Percentiles rank a stretch among this genome's conserved stretches.
Conservation (phyloP, 1,140 invertebrate species). For the Drosophila novamexicana region DNA sequence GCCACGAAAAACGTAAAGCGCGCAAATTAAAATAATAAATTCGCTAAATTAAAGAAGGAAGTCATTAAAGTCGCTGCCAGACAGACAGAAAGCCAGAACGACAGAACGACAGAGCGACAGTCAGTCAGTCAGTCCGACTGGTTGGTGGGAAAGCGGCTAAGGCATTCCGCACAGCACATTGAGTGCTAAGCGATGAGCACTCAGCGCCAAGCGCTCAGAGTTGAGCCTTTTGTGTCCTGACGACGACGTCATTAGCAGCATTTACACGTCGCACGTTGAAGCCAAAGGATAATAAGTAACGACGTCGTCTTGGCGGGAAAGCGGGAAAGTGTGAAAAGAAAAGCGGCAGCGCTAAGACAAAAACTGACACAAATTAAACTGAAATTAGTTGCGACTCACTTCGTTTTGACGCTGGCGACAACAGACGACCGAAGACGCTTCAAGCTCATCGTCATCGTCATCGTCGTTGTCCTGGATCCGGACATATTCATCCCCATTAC, state of each 20-base stretch:
- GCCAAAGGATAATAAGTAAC: constrained; percentile 75
- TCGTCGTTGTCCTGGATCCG: background rate
- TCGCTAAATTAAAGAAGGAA: constrained; percentile 72
- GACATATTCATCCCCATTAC: background rate
- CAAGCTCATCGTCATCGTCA: background rate
- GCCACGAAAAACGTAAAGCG: constrained; percentile 46
- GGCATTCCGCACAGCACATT: too few species aligned
- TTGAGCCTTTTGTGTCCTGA: constrained; percentile 57
- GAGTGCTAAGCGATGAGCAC: background rate
- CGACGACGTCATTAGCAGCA: constrained; percentile 80
- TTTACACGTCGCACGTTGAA: constrained; percentile 69
- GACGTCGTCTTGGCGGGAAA: constrained; percentile 23
- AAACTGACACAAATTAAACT: constrained; percentile 81
- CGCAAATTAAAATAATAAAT: constrained; percentile 83
- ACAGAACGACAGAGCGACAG: background rate
- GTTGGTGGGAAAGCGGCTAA: too few species aligned
- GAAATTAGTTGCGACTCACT: constrained; percentile 81
- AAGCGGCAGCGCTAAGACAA: constrained; percentile 44
- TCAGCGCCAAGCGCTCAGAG: background rate
- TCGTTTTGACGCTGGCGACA: constrained; percentile 17
- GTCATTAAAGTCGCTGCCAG: constrained; percentile 56
- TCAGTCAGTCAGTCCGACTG: background rate
- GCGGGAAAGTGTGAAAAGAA: constrained; percentile 60
- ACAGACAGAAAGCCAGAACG: background rate
- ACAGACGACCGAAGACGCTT: background rate